These are phyloP conservation scores for Prunella strophiata DNA, from an alignment of 2,797 vertebrate species.

Conservation along the genomic window DNA sequence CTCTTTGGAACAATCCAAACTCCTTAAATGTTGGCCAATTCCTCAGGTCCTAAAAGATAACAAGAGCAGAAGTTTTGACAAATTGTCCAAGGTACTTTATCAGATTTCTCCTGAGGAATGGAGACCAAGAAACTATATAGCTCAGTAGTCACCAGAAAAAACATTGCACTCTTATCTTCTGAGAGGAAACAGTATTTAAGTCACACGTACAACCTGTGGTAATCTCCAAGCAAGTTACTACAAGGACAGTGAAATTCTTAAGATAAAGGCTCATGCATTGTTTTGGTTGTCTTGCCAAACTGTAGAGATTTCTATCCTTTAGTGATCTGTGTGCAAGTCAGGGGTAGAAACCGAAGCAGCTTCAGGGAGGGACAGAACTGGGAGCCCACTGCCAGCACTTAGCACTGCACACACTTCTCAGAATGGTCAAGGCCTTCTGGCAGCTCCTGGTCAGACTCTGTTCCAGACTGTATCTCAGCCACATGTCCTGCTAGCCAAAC, in stretches of 20 bases:
- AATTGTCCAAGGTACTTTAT: background rate
- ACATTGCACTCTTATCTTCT: background rate
- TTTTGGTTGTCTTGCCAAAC: background rate
- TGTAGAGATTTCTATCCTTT: background rate
- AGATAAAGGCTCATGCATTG: fast-evolving
- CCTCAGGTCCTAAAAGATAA: background rate
- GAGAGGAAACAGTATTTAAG: background rate
- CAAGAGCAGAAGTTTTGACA: background rate
- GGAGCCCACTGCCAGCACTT: background rate
- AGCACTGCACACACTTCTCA: background rate
- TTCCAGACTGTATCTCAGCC: background rate
- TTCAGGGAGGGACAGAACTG: background rate
- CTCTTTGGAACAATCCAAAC: background rate
- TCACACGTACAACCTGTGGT: fast-evolving
- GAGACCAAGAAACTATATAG: background rate
- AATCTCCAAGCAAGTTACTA: background rate
- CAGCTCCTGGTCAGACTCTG: background rate
- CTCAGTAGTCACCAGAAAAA: background rate
- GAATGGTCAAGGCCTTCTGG: background rate
- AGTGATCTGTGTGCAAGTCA: background rate
- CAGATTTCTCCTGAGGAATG: background rate
- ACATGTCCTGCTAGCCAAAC: background rate
- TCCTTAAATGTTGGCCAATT: background rate
- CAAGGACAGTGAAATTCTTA: background rate
- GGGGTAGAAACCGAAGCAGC: background rate